A percentile compares a stretch with the other conserved stretches of the same genome.
Evolutionary conservation across 2,888 invertebrate species (phyloP).

Genomic region (Choristoneura rosaceana): DNA sequence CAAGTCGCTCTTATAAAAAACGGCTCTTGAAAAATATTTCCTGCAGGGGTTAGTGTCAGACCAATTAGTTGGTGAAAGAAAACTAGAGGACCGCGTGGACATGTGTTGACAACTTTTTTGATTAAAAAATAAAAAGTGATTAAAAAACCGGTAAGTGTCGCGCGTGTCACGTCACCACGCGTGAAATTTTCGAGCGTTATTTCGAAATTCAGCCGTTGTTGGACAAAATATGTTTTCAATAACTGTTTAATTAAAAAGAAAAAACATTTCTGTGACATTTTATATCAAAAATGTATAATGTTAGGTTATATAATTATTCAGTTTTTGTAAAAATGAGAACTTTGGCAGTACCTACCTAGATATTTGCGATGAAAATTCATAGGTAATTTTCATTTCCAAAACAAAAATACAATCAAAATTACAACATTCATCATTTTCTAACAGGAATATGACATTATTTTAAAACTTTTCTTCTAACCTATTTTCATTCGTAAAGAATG

Average conservation of each 20-base stretch:
- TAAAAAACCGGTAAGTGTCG: slow-evolving; percentile 49
- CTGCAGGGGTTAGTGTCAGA: slow-evolving; percentile 74
- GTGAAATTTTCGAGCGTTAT: slow-evolving; percentile 20
- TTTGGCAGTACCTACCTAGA: background rate
- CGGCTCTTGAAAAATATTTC: slow-evolving; percentile 61
- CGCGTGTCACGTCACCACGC: slow-evolving; percentile 33
- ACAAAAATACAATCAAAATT: background rate
- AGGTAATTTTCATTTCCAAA: background rate
- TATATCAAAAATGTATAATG: too few species aligned
- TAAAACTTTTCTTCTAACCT: background rate
- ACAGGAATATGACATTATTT: background rate
- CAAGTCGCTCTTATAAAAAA: slow-evolving; percentile 63
- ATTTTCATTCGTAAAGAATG: slow-evolving; percentile 10
- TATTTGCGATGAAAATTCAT: background rate
- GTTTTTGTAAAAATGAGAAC: background rate
- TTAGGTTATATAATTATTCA: background rate
- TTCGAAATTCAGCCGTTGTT: slow-evolving; percentile 13
- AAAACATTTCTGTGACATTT: background rate
- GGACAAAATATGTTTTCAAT: background rate
- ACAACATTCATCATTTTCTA: background rate
- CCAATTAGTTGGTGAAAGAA: slow-evolving; percentile 82
- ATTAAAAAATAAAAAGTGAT: slow-evolving; percentile 55
- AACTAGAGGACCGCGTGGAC: slow-evolving; percentile 70
- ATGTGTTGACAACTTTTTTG: slow-evolving; percentile 68
- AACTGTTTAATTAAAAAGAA: background rate